Percentiles rank a stretch among this genome's conserved stretches.
phyloP scores from a whole-genome alignment of 1,140 invertebrate species.

The Oryctes rhinoceros region DNA sequence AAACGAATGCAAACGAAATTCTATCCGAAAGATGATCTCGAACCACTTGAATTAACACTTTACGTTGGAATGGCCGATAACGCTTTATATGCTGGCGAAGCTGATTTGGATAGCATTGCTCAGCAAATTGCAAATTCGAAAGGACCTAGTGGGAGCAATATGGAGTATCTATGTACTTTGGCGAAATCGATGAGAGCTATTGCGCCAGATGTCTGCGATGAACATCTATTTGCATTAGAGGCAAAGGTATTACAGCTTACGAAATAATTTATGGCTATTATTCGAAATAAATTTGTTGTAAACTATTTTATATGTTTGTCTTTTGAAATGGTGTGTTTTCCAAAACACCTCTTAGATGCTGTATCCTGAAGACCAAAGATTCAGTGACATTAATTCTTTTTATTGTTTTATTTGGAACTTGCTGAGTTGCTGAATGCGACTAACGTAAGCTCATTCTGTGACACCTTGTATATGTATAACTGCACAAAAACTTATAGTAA shows the following conservation, averaged over 20 bases:
- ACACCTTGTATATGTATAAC: no score
- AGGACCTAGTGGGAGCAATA: constrained; percentile 88
- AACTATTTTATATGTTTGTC: background rate
- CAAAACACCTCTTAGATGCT: no score
- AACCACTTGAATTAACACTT: constrained; percentile 77
- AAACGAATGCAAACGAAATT: constrained; percentile 74
- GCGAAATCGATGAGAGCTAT: constrained; percentile 80
- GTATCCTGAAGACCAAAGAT: no score
- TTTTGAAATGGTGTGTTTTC: no score
- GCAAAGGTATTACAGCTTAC: constrained; percentile 54
- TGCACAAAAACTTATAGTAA: no score
- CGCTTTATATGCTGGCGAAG: constrained; percentile 78
- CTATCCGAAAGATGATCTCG: constrained; percentile 64
- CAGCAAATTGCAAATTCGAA: constrained; percentile 75
- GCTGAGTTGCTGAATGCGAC: no score
- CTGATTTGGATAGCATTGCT: constrained; percentile 80
- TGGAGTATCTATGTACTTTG: constrained; percentile 88
- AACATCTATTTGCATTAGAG: constrained; percentile 83
- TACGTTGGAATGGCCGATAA: constrained; percentile 86
- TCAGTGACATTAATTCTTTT: no score
- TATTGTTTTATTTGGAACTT: no score
- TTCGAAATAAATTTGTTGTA: background rate
- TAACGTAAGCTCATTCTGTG: no score
- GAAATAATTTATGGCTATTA: constrained; percentile 25
- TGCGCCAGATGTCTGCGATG: constrained; percentile 73